Percentiles rank a stretch among this genome's conserved stretches.
phyloP scores from a whole-genome alignment of 2,797 vertebrate genomes.

The Sebastes kiyomatsui region DNA sequence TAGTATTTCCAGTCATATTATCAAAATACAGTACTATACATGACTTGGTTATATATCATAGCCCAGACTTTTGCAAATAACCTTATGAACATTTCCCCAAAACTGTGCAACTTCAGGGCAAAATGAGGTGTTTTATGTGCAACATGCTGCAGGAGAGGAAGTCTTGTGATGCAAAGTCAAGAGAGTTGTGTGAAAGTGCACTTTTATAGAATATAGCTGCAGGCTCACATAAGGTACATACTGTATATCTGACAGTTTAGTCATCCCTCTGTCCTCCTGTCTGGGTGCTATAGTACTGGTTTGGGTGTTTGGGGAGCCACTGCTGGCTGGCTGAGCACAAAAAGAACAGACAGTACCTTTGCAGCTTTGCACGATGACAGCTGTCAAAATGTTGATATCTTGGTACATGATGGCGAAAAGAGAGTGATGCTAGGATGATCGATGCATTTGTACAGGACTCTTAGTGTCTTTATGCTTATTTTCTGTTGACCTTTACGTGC shows the following conservation, averaged over 20 bases:
- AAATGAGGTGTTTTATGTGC: neutral
- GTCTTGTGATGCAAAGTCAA: constrained; percentile 25
- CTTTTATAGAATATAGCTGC: neutral
- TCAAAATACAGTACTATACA: rapidly evolving
- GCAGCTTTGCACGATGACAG: constrained; percentile 8
- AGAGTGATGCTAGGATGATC: neutral
- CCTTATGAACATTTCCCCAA: no score
- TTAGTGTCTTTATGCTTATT: neutral
- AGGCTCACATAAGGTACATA: neutral
- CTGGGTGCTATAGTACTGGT: neutral
- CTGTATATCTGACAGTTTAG: neutral
- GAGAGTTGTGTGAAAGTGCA: constrained; percentile 18
- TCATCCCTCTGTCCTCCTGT: neutral
- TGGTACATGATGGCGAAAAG: neutral
- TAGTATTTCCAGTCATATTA: no score
- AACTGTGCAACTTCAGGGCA: no score
- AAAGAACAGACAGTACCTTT: constrained; percentile 38
- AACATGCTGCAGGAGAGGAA: constrained; percentile 23
- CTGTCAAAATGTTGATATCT: constrained; percentile 17
- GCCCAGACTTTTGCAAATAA: no score
- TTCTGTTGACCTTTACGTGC: neutral
- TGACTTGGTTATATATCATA: no score
- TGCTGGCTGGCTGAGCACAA: neutral
- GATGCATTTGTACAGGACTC: neutral
- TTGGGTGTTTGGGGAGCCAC: neutral